phyloP scores from a whole-genome alignment of 2,113 vertebrate species.

The Leptobrachium ailaonicum region DNA sequence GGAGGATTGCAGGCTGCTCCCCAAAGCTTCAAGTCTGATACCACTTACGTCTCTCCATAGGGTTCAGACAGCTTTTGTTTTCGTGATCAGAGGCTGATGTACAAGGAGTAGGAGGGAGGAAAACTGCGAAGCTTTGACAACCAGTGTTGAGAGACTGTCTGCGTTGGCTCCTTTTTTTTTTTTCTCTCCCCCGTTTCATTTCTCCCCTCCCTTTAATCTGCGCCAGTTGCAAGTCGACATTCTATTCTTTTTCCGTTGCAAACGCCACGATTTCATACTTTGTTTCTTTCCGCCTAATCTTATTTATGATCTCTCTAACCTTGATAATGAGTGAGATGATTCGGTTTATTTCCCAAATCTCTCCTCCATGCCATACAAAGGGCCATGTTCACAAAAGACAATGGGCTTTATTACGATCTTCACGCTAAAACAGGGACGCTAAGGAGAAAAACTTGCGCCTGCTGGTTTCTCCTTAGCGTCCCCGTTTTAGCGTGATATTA shows the following conservation, averaged over 20 bases:
- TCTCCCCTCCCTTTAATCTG: slow-evolving; percentile 3
- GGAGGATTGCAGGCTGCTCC: slow-evolving; percentile 45
- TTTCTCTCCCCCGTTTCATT: not conserved
- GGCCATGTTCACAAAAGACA: too few species aligned
- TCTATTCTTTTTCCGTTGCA: not conserved
- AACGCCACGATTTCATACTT: too few species aligned
- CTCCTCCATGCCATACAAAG: too few species aligned
- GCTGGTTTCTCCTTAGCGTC: too few species aligned
- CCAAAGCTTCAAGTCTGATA: slow-evolving; percentile 47
- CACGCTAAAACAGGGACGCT: too few species aligned
- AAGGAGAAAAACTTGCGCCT: too few species aligned
- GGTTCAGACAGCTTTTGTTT: slow-evolving; percentile 49
- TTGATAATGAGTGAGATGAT: too few species aligned
- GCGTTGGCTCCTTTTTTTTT: not conserved
- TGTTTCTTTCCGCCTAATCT: too few species aligned
- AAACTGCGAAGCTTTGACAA: slow-evolving; percentile 39
- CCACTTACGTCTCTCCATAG: slow-evolving; percentile 45
- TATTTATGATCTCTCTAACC: too few species aligned
- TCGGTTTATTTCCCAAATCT: too few species aligned
- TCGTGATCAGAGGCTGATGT: slow-evolving; percentile 47
- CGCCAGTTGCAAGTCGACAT: slow-evolving; percentile 2
- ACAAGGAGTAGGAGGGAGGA: slow-evolving; percentile 45
- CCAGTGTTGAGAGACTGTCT: slow-evolving; percentile 33
- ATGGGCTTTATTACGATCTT: too few species aligned
- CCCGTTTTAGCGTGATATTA: too few species aligned